Evolutionary conservation across 2,113 vertebrate species (phyloP), one percentile per base, ranked within the genome.

Genomic region (Leptobrachium leishanense): DNA sequence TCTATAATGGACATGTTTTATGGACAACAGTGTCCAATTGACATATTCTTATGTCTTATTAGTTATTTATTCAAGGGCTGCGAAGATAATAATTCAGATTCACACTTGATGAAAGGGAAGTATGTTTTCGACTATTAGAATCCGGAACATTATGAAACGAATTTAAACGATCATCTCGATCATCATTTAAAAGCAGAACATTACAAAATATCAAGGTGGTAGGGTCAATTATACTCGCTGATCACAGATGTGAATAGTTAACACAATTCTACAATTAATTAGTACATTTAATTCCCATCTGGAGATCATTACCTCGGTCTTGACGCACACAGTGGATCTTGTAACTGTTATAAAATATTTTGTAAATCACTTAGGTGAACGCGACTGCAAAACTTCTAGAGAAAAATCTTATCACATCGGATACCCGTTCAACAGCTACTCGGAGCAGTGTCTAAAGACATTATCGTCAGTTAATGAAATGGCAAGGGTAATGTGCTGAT

Each of bases 281-380:
- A 81, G 71, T 81, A 74, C 72, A 81, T 62, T 46, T 68, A 81
- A 74, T 44, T 81, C 78, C 78, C 78, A 81, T 81, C 78, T 81
- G 78, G 71, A 40, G 42, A 64, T 68, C 78, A 81, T 81, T 81
- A 81, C 53, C 42, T 68, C 46, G 20, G 77, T 80, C 57, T 54
- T 62, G 64, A 74, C 68, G 63, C 57, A 55, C 64, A 68, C 64
- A 31, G 42, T 46, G 72, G 63, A 59, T 68, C n/a, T 39, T 74
- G n/a, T 20, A 20, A 68, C 66, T 44, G 50, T 59, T 68, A 39
- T 66, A 73, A 46, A 64, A 54, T 43, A 67, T n/a, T 44, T 57
- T 68, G 11, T 40, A 31, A 67, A 59, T 59, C 42, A 42, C n/a
- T 68, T 41, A 11, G 41, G 40, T 31, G 39, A 44, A 44, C 5